These are phyloP conservation scores for Sinella curviseta DNA, from an alignment of 1,140 invertebrate species.

Conservation along the genomic window DNA sequence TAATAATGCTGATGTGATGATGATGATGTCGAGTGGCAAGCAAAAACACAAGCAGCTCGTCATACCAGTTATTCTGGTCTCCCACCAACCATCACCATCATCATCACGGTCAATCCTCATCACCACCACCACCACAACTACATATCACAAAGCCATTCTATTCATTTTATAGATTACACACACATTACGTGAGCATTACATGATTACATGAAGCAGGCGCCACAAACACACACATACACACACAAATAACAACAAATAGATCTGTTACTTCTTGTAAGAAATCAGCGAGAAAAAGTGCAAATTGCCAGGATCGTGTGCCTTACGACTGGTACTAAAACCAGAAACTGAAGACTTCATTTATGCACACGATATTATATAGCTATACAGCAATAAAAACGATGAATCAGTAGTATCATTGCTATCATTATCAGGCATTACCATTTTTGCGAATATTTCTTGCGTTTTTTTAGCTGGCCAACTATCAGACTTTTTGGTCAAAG, in stretches of 20 bases:
- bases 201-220: slow-evolving; percentile 17
- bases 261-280: too few relatives aligned
- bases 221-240: background rate
- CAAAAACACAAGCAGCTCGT: background rate
- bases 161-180: slow-evolving; percentile 23
- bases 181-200: slow-evolving; percentile 23
- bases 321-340: background rate
- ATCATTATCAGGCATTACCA: too few relatives aligned
- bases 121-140: background rate
- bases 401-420: too few relatives aligned
- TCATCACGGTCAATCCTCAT: too few relatives aligned
- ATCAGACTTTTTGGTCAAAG: too few relatives aligned
- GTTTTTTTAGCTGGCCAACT: too few relatives aligned
- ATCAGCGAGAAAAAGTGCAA: slow-evolving; percentile 4
- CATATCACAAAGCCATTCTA: background rate
- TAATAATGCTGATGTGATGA: slow-evolving; percentile 17
- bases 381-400: too few relatives aligned
- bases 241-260: too few relatives aligned
- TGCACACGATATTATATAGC: background rate
- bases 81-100: background rate
- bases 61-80: slow-evolving; percentile 26
- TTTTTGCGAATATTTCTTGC: too few relatives aligned
- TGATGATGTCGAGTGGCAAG: slow-evolving; percentile 16
- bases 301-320: background rate
- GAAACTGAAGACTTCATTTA: background rate